Evolutionary conservation across 2,797 vertebrate genomes (phyloP), one percentile per base, ranked within the genome.

Genomic region (Sebastes minor): DNA sequence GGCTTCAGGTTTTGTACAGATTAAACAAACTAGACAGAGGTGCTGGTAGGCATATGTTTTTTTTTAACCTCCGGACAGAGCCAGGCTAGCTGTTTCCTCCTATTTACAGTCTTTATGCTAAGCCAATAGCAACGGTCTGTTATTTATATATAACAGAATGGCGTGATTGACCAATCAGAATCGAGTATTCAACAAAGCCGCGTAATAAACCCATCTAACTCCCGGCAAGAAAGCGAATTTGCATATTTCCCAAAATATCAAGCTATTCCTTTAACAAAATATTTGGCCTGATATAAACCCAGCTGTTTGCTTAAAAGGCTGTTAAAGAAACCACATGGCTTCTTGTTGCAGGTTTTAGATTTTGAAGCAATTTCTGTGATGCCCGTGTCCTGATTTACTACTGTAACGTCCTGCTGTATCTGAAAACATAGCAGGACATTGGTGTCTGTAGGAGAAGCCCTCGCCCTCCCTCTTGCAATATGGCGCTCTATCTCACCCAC

Each of bases 401-500:
- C 42, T 38, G 25, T 49, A 56, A 30, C 12, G 3, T 59, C 11
- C 52, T 22, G 13, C 30, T 5, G 1, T 73, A 62, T 84, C 57
- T 78, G 42, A 78, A 46, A 82, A 14, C 25, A 56, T 22, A 23
- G 32, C 60, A 35, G 32, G 61, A 22, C 60, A 62, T 35, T 33
- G 49, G 33, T 71, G n/a, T 72, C 18, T 76, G 28, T 56, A 16
- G 33, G 35, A 63, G 35, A 66, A 8, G 30, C 70, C 33, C 9
- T 4, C 11, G 25, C 59, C 38, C 25, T 52, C 57, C 53, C 53
- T 60, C 27, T 33, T 23, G 57, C 64, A 74, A 75, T 81, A 80
- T 56, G 18, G 35, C 52, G 71, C 81, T 87, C 74, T 73, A 86
- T 89, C 87, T 91, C 83, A 81, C 86, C 84, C 76, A 65, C 80